A percentile compares a stretch with the other conserved stretches of the same genome.
Conservation (phyloP, 2,113 vertebrate genomes). For the Erpornis zantholeuca region DNA sequence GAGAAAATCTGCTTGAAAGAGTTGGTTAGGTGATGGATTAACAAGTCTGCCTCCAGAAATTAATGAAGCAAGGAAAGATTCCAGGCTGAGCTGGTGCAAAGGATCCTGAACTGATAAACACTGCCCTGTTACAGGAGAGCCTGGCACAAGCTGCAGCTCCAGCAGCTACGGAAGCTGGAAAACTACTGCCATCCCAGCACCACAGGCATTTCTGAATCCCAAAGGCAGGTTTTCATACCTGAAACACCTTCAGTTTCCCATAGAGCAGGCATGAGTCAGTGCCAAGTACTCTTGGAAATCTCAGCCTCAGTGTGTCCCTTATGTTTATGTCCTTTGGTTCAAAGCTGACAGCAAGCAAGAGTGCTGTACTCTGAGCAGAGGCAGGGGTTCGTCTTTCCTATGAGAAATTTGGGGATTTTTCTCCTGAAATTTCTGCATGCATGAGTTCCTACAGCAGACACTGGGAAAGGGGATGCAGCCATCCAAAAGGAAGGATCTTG, state of each 20-base stretch:
- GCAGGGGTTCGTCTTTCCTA: neutral
- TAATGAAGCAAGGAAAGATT: neutral
- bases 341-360: neutral
- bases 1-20: neutral
- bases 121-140: neutral
- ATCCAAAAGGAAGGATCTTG: neutral
- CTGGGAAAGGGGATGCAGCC: neutral
- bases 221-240: neutral
- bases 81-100: neutral
- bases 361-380: rapidly evolving
- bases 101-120: neutral
- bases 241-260: neutral
- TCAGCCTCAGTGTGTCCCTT: neutral
- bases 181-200: neutral
- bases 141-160: neutral
- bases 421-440: rapidly evolving
- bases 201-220: rapidly evolving
- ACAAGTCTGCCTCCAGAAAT: neutral
- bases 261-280: neutral
- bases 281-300: neutral
- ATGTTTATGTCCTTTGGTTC: neutral
- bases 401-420: rapidly evolving
- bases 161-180: neutral
- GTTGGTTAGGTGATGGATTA: neutral
- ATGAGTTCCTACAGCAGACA: neutral